Conservation (phyloP, 2,888 invertebrate genomes). For the Drosophila austrosaltans region DNA sequence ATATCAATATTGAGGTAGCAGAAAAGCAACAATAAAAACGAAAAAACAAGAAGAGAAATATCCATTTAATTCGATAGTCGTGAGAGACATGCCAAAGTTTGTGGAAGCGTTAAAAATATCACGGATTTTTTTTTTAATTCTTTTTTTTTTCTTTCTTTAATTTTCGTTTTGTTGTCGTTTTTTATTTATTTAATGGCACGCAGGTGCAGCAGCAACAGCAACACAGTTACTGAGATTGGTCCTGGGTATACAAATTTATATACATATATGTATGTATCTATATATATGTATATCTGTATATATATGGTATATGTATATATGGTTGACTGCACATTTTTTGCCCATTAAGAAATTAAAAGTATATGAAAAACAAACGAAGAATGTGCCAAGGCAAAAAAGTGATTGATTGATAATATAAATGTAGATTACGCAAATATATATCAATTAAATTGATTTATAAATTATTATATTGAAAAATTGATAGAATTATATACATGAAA, state of each 20-base stretch:
- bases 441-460: too few species aligned
- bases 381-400: too few species aligned
- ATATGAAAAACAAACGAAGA: background rate
- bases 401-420: too few species aligned
- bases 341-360: slow-evolving; percentile 63
- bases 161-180: slow-evolving; percentile 40
- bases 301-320: background rate
- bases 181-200: slow-evolving; percentile 45
- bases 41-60: slow-evolving; percentile 24
- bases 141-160: slow-evolving; percentile 30
- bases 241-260: background rate
- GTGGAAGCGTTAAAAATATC: slow-evolving; percentile 52
- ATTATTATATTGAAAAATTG: too few species aligned
- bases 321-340: slow-evolving; percentile 25
- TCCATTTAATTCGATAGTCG: slow-evolving; percentile 65
- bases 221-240: slow-evolving; percentile 25
- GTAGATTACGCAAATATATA: too few species aligned
- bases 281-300: too few species aligned
- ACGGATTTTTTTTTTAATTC: slow-evolving; percentile 51
- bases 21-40: slow-evolving; percentile 24
- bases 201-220: slow-evolving; percentile 39
- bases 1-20: slow-evolving; percentile 63
- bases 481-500: too few species aligned
- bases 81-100: slow-evolving; percentile 28
- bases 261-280: too few species aligned